phyloP scores from a whole-genome alignment of 2,797 vertebrate genomes.

The Epinephelus coioides region DNA sequence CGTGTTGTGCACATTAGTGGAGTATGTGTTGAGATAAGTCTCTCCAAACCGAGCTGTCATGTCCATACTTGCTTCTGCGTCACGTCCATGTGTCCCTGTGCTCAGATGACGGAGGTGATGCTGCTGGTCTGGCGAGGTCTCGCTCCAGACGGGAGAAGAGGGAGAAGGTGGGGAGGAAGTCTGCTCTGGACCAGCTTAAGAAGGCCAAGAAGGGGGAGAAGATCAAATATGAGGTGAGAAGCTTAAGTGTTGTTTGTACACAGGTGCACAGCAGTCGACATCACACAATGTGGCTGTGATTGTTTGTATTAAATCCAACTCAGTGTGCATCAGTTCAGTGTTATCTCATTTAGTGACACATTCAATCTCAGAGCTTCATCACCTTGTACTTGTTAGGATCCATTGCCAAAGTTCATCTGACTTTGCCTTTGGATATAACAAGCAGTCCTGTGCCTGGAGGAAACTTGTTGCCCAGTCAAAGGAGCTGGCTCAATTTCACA shows the following conservation, averaged over 20 bases:
- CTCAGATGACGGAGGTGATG: slow-evolving; percentile 65
- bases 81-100: slow-evolving; percentile 3
- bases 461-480: background rate
- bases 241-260: background rate
- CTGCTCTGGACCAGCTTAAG: slow-evolving; percentile 94
- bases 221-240: slow-evolving; percentile 94
- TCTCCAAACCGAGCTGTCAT: background rate
- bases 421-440: background rate
- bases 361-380: background rate
- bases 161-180: slow-evolving; percentile 92
- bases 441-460: background rate
- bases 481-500: no score
- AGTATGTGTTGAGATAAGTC: background rate
- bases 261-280: background rate
- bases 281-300: background rate
- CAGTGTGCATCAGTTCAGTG: background rate
- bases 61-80: background rate
- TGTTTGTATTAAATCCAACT: background rate
- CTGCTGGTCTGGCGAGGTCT: slow-evolving; percentile 85
- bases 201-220: slow-evolving; percentile 95
- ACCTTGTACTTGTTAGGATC: background rate
- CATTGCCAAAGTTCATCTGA: background rate
- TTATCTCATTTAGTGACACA: no score
- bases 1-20: background rate
- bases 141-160: slow-evolving; percentile 94